Base-by-base conservation (phyloP, 1,140 invertebrate genomes). In the Drosophila bipectinata region DNA sequence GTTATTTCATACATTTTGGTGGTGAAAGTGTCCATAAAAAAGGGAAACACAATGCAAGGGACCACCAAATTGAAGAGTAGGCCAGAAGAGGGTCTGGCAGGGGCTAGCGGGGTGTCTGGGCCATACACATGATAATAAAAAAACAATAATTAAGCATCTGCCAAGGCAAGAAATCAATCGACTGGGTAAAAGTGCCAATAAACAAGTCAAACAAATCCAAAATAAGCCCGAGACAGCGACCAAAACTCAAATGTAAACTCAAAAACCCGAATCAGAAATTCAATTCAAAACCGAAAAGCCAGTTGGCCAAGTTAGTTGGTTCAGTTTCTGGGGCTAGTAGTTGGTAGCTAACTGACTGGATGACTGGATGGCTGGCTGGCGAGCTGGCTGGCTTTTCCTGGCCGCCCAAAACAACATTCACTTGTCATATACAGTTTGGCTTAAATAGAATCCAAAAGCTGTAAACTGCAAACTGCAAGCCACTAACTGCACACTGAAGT, bases 381-480 rank as follows among this genome's bases (percentile, higher is more conserved):
- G 47, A 18, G 51, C 48, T 62, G 24, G 34, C 53, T 60, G 59
- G 56, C 78, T 66, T 80, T 80, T 81, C 66, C 74, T 78, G 75
- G 61, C 76, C 72, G 45, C 69, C 68, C 61, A 53, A 85, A 87
- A 88, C 82, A 87, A 87, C 82, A 87, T 87, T 87, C 82, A 87
- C 82, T 87, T 88, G 79, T 78, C 83, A 76, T 83, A 79, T 74
- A 79, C 61, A 61, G 74, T 66, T 75, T 52, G 64, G 80, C 72
- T 76, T 58, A 78, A 85, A 75, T 87, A 87, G 82, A 87, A 87
- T 82, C 62, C 61, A 60, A 57, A 63, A 45, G 32, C 24, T 34
- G 54, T 39, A 45, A 30, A 44, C 9, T 15, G 24, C 1, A 10
- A 7, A 10, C 26, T 8, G 7, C 75, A 75, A 64, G 66, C 56